Evolutionary conservation across 2,797 vertebrate species (phyloP).

Genomic region (Tragelaphus oryx): DNA sequence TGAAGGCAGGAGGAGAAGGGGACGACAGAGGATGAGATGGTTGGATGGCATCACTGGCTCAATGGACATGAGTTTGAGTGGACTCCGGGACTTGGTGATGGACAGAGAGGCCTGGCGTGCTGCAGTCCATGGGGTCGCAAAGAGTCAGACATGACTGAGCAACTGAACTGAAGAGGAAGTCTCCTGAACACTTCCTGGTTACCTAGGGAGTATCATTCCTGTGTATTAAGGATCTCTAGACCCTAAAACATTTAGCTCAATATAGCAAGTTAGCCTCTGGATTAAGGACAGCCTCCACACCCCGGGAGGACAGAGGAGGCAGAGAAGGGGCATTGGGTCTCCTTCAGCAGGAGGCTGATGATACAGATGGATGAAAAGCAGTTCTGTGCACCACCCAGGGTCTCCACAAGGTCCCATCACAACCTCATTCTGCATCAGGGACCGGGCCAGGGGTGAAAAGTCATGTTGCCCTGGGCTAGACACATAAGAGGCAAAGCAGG

Average conservation of each 20-base stretch:
- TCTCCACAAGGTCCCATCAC: neutral
- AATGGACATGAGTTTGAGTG: neutral
- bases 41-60: neutral
- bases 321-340: neutral
- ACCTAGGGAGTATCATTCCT: neutral
- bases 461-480: neutral
- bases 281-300: too few species aligned
- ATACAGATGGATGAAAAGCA: neutral
- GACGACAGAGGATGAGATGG: neutral
- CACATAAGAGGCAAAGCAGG: neutral
- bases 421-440: neutral
- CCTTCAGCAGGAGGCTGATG: neutral
- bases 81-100: neutral
- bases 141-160: accelerated
- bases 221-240: neutral
- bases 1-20: neutral
- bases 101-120: neutral
- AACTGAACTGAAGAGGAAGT: neutral
- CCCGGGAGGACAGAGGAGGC: neutral
- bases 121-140: neutral
- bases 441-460: neutral
- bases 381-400: neutral
- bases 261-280: neutral
- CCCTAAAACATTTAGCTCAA: neutral
- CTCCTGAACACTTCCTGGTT: slow-evolving; percentile 1